Conservation (phyloP, 2,888 invertebrate species). For the Agrotis segetum region DNA sequence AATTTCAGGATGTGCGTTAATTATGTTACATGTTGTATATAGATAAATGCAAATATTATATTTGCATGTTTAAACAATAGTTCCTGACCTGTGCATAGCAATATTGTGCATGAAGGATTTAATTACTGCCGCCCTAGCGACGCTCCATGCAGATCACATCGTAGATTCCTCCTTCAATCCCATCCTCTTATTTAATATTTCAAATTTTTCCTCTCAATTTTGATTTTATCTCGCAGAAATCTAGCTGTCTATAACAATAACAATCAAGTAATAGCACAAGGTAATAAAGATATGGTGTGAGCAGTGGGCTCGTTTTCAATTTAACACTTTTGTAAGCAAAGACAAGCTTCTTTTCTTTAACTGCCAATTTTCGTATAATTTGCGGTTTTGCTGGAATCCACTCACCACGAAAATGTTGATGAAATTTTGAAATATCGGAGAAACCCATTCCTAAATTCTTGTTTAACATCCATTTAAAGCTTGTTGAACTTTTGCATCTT, state of each 20-base stretch:
- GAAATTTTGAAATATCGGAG: neutral
- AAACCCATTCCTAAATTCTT: neutral
- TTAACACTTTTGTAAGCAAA: neutral
- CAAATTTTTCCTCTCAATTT: no score
- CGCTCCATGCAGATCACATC: no score
- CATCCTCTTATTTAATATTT: no score
- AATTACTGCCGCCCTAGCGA: no score
- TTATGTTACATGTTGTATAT: no score
- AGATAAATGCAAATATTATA: neutral
- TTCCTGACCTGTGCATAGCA: no score
- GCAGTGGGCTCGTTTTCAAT: conserved; percentile 1
- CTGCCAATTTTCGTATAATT: conserved; percentile 12
- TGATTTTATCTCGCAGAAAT: no score
- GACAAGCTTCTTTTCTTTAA: neutral
- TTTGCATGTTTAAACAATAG: neutral
- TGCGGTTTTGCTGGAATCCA: conserved; percentile 17
- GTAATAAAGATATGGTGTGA: neutral
- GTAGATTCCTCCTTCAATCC: no score
- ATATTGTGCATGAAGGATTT: no score
- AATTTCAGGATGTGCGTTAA: no score
- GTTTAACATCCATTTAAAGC: neutral
- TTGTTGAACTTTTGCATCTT: neutral
- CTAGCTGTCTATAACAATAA: neutral
- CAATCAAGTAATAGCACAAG: conserved; percentile 3
- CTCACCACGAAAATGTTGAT: neutral